Evolutionary conservation across 2,888 invertebrate species (phyloP).

Genomic region (Cheilosia vulpina): DNA sequence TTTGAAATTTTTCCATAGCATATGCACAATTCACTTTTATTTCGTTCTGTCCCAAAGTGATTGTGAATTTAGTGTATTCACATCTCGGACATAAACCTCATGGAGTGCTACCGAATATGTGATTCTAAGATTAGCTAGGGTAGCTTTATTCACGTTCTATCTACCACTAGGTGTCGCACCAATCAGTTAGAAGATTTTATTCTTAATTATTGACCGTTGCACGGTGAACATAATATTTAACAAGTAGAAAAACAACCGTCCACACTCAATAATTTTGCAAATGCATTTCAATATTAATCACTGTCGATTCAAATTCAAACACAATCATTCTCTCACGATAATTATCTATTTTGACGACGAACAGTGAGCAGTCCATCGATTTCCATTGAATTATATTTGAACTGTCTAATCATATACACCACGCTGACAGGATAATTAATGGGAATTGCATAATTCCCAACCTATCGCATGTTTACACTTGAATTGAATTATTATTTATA

Average conservation of each 20-base stretch:
- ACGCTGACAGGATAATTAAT: conserved; percentile 71
- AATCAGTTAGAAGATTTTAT: not conserved
- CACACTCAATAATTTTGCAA: not conserved
- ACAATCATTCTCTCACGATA: not conserved
- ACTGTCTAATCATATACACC: conserved; percentile 41
- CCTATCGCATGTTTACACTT: conserved; percentile 73
- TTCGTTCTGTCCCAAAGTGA: not conserved
- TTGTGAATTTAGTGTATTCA: not conserved
- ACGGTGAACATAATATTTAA: too few relatives aligned
- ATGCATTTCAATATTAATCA: not conserved
- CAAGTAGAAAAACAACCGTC: too few relatives aligned
- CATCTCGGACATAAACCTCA: not conserved
- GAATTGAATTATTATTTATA: conserved; percentile 74
- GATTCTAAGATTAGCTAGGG: not conserved
- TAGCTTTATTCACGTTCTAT: not conserved
- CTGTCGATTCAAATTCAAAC: not conserved
- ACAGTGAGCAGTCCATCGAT: conserved; percentile 3
- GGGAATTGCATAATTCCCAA: conserved; percentile 69
- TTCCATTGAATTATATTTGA: conserved; percentile 11
- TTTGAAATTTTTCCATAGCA: too few relatives aligned
- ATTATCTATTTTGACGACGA: conserved; percentile 7
- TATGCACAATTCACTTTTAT: too few relatives aligned
- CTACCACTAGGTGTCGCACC: not conserved
- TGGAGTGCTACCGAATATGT: too few relatives aligned
- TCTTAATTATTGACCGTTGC: too few relatives aligned